Base-by-base conservation (phyloP, 1,140 invertebrate genomes). In the Forficula auricularia region DNA sequence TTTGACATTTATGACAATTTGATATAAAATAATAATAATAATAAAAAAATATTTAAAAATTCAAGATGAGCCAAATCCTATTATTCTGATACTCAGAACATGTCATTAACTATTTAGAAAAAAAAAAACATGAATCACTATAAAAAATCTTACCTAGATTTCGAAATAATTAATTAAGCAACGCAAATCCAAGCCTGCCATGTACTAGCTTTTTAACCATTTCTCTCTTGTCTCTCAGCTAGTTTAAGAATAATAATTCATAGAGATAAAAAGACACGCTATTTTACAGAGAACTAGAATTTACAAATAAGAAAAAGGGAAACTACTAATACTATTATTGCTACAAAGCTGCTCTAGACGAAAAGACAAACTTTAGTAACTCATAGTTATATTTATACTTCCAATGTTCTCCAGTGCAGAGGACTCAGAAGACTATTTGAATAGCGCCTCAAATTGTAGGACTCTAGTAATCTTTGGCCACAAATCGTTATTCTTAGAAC, bases 161-260 rank as follows among this genome's bases (percentile, higher is more conserved):
- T 44, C 36, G 37, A 44, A 44, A 1, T 44, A 44, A 44, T 34
- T 44, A 44, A 41, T 15, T 41, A 41, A 41, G 40, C 40, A 41
- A 44, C 20, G 37, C 43, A 39, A 44, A 39, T 44, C 43, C 36
- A 44, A 40, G 43, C 43, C 43, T 44, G 36, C 43, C 43, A 44
- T 44, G n/a, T 38, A 44, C 12, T 44, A 44, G 43, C 43, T 44
- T 44, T 19, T 44, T 39, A 44, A 40, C 19, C 35, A 39, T 44
- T 44, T 40, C 36, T 44, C 43, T 44, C 37, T 10, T 44, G 22
- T 27, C 22, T 27, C 37, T 39, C 13, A 16, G 8, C 43, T 44
- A 44, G 43, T 30, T 18, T 39, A 27, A 27, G 22, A 27, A 27
- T 27, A 27, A 27, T 27, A 27, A 27, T 27, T 27, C 22, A 19